Conservation (phyloP, 2,113 vertebrate species). For the Hydrolagus affinis region DNA sequence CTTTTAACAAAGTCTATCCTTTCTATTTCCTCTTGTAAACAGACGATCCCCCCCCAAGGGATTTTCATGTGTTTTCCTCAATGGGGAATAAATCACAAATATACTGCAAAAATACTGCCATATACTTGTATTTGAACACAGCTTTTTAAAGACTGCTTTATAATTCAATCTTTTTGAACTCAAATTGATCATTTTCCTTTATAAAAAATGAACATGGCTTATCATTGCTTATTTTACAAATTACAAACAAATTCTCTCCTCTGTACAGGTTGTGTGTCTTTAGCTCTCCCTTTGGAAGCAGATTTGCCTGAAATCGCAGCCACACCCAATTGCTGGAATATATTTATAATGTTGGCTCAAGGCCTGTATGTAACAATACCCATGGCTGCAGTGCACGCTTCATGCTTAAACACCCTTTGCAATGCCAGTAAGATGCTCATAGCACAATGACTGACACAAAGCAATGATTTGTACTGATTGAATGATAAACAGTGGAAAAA, state of each 20-base stretch:
- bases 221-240: background rate
- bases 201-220: background rate
- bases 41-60: background rate
- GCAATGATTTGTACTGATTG: slow-evolving; percentile 19
- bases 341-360: slow-evolving; percentile 25
- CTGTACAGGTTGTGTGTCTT: background rate
- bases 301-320: background rate
- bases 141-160: background rate
- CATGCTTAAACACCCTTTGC: slow-evolving; percentile 18
- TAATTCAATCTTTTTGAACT: background rate
- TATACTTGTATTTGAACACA: background rate
- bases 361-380: slow-evolving; percentile 10
- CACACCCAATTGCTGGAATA: background rate
- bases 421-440: background rate
- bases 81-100: background rate
- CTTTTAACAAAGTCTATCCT: background rate
- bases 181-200: background rate
- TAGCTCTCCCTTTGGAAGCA: background rate
- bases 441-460: slow-evolving; percentile 15
- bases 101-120: too few species aligned
- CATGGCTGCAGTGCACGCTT: slow-evolving; percentile 8
- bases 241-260: background rate
- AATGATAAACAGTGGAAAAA: slow-evolving; percentile 29
- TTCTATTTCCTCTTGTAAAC: too few species aligned
- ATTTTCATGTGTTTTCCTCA: background rate